Conservation (phyloP, 92 coral and sea anemone species). For the Chrysogorgia sp. region DNA sequence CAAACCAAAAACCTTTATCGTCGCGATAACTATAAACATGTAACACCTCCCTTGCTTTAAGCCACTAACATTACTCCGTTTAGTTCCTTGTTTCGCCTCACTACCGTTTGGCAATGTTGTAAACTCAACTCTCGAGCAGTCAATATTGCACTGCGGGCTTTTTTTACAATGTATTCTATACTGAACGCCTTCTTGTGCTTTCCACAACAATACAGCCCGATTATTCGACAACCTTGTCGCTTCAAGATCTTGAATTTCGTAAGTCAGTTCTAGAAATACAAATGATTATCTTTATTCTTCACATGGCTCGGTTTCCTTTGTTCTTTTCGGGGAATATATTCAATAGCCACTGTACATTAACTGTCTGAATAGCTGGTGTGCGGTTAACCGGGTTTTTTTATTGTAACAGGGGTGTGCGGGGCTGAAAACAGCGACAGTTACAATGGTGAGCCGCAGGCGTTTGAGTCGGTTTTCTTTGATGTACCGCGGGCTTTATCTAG, state of each 20-base stretch:
- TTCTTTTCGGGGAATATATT: no score
- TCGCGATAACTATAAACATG: neutral
- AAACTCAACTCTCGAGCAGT: neutral
- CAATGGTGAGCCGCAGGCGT: no score
- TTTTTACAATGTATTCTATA: slow-evolving; percentile 1
- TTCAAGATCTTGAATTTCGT: neutral
- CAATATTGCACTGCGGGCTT: neutral
- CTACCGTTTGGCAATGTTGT: neutral
- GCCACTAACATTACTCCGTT: neutral
- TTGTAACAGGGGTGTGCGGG: no score
- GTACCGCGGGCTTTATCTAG: no score
- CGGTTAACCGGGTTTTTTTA: no score
- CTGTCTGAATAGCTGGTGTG: no score
- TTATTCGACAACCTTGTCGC: slow-evolving; percentile 21
- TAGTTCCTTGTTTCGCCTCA: neutral
- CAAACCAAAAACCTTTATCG: neutral
- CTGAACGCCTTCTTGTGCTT: neutral
- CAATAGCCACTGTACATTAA: no score
- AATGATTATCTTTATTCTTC: neutral
- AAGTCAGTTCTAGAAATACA: neutral
- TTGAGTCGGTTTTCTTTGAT: no score
- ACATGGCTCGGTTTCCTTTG: no score
- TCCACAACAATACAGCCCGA: slow-evolving; percentile 17
- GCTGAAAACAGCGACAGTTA: no score
- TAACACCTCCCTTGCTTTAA: slow-evolving; percentile 6